Evolutionary conservation across 2,113 vertebrate genomes (phyloP).

Genomic region (Mirza zaza): DNA sequence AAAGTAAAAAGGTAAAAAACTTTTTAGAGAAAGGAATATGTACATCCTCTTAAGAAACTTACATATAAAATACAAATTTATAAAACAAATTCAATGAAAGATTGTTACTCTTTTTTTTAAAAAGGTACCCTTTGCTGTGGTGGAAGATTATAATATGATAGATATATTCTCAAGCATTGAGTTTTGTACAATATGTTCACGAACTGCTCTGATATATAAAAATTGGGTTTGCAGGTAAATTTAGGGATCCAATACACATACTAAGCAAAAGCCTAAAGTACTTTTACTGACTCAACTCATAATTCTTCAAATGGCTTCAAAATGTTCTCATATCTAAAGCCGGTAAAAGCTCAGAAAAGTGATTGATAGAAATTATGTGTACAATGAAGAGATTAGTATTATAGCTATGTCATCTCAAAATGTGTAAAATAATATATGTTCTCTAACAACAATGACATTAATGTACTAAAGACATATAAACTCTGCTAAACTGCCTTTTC

Average conservation of each 20-base stretch:
- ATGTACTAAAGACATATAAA: conserved; percentile 20
- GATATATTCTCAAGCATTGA: neutral
- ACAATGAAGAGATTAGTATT: neutral
- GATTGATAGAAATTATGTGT: neutral
- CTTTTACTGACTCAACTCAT: neutral
- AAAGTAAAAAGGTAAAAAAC: conserved; percentile 5
- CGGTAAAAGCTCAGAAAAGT: neutral
- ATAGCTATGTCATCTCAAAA: neutral
- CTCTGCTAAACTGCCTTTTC: neutral
- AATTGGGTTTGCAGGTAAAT: neutral
- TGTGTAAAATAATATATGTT: conserved; percentile 3
- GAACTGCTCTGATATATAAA: neutral
- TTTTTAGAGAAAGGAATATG: neutral
- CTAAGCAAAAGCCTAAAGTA: neutral
- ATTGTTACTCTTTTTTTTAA: neutral
- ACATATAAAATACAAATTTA: conserved; percentile 4
- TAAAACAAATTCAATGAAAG: neutral
- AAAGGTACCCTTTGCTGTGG: neutral
- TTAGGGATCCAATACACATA: neutral
- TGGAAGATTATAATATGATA: neutral
- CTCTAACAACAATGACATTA: conserved; percentile 11
- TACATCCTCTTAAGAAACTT: neutral
- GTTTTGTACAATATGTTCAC: neutral
- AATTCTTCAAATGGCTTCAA: neutral
- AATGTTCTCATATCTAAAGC: neutral